These are phyloP conservation scores for Dynastes grantii DNA, from an alignment of 2,888 invertebrate genomes.

Conservation along the genomic window DNA sequence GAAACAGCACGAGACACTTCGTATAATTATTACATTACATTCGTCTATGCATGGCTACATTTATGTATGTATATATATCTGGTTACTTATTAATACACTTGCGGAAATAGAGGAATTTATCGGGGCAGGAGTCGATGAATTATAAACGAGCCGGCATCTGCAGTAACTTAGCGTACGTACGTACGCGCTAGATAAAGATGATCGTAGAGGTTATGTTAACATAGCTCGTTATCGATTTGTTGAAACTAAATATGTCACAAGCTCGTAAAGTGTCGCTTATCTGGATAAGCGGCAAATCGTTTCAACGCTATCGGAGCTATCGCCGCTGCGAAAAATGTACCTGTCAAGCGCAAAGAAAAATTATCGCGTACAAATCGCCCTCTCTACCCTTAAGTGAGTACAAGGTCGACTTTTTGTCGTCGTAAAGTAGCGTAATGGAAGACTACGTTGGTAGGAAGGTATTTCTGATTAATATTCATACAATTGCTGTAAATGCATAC, in stretches of 20 bases:
- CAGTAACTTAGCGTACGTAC: neutral
- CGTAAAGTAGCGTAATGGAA: neutral
- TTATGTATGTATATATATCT: neutral
- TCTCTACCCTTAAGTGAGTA: conserved; percentile 4
- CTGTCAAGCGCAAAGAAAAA: conserved; percentile 15
- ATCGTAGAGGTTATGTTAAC: conserved; percentile 12
- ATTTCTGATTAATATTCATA: too few relatives aligned
- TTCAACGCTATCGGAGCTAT: conserved; percentile 18
- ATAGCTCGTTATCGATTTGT: conserved; percentile 13
- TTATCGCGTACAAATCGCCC: conserved; percentile 18
- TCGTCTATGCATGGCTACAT: neutral
- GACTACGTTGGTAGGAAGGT: too few relatives aligned
- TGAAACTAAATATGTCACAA: conserved; percentile 32
- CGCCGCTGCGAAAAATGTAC: conserved; percentile 14
- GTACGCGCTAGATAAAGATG: conserved; percentile 4
- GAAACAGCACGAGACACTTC: too few relatives aligned
- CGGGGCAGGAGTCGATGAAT: neutral
- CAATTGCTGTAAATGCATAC: too few relatives aligned
- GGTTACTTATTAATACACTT: too few relatives aligned
- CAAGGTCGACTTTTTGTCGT: conserved; percentile 2
- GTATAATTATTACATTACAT: neutral
- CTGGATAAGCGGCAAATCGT: conserved; percentile 25
- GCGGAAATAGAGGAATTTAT: neutral
- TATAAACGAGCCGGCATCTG: neutral
- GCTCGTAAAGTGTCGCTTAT: conserved; percentile 24